phyloP scores from a whole-genome alignment of 64 coral and sea anemone genomes.

The Montipora capricornis region DNA sequence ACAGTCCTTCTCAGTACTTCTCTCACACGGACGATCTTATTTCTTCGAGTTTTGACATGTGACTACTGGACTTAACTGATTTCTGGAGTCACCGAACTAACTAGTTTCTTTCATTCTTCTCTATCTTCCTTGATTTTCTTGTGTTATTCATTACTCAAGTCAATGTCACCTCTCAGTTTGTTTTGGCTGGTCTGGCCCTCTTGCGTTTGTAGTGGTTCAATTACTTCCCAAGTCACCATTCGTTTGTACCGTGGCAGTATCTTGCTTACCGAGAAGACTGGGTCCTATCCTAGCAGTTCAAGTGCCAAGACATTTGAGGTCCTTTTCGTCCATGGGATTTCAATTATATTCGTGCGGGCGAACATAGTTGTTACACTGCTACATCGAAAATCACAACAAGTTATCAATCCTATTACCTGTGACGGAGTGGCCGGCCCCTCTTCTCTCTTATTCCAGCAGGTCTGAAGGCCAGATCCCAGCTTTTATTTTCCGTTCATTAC shows the following conservation, averaged over 20 bases:
- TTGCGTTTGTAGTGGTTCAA: background rate
- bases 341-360: background rate
- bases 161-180: background rate
- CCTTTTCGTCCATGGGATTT: slow-evolving; percentile 13
- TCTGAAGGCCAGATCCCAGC: background rate
- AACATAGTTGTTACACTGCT: background rate
- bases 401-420: too few species aligned
- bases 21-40: too few species aligned
- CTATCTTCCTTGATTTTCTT: too few species aligned
- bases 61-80: too few species aligned
- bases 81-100: too few species aligned
- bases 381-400: background rate
- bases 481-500: too few species aligned
- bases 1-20: too few species aligned
- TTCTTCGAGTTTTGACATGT: too few species aligned
- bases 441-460: slow-evolving; percentile 3
- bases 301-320: slow-evolving; percentile 13
- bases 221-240: slow-evolving; percentile 10
- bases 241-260: slow-evolving; percentile 37
- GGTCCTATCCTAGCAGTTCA: slow-evolving; percentile 37
- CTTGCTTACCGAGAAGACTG: slow-evolving; percentile 41
- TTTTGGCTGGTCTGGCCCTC: background rate
- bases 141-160: too few species aligned
- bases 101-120: too few species aligned
- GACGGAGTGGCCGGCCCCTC: background rate